Percentiles rank a stretch among this genome's conserved stretches.
phyloP scores from a whole-genome alignment of 1,140 invertebrate species.

The Scaptodrosophila lebanonensis region DNA sequence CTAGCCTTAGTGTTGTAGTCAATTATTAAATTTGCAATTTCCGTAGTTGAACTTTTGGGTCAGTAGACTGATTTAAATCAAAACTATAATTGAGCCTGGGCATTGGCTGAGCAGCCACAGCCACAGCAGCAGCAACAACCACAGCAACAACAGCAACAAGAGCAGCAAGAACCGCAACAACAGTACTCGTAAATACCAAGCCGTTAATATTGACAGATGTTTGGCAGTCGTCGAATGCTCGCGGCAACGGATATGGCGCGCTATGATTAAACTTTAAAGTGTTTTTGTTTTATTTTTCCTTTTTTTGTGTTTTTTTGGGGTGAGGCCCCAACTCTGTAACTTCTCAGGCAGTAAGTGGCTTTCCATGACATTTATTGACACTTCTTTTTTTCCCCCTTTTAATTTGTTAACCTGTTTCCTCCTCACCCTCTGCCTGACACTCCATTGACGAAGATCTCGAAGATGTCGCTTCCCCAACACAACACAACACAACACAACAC shows the following conservation, averaged over 20 bases:
- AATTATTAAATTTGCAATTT: slow-evolving; percentile 77
- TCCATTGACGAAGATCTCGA: not conserved
- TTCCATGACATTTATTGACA: slow-evolving; percentile 73
- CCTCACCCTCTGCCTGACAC: slow-evolving; percentile 3
- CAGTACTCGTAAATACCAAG: slow-evolving; percentile 50
- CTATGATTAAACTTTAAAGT: slow-evolving; percentile 31
- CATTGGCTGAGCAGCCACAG: not conserved
- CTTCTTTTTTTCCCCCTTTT: slow-evolving; percentile 24
- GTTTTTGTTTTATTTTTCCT: too few species aligned
- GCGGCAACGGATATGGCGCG: slow-evolving; percentile 41
- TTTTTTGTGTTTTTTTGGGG: slow-evolving; percentile 32
- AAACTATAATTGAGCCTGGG: slow-evolving; percentile 71
- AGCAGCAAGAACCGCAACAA: slow-evolving; percentile 8
- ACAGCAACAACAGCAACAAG: slow-evolving; percentile 5
- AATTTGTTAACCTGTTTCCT: slow-evolving; percentile 62
- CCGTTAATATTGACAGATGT: slow-evolving; percentile 61
- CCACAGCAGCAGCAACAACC: slow-evolving; percentile 9
- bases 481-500: slow-evolving; percentile 62
- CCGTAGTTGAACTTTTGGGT: slow-evolving; percentile 76
- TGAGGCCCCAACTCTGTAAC: slow-evolving; percentile 34
- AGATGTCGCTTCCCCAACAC: slow-evolving; percentile 37
- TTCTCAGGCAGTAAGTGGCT: slow-evolving; percentile 48
- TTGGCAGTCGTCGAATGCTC: slow-evolving; percentile 17
- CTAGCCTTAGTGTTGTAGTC: slow-evolving; percentile 27
- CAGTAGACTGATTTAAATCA: slow-evolving; percentile 77